phyloP scores from a whole-genome alignment of 2,888 invertebrate species.

The Drosophila quinaria region DNA sequence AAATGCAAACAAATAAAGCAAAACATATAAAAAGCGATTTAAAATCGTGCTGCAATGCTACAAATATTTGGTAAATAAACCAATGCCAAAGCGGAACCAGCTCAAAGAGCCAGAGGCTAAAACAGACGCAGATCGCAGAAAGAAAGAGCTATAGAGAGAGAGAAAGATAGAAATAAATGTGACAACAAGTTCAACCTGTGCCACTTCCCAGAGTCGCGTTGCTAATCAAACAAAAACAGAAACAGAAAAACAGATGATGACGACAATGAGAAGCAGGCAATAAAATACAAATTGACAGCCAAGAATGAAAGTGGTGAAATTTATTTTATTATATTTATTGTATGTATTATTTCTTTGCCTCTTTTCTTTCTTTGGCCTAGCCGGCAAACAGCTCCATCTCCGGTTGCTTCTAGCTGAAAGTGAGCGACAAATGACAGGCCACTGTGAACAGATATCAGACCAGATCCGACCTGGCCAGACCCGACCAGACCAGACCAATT shows the following conservation, averaged over 20 bases:
- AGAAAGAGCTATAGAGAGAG: slow-evolving; percentile 12
- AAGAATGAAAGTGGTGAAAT: slow-evolving; percentile 77
- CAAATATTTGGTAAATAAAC: slow-evolving; percentile 63
- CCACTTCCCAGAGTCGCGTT: slow-evolving; percentile 56
- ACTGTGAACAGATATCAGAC: slow-evolving; percentile 24
- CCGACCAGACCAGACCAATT: slow-evolving; percentile 57
- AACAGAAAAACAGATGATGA: slow-evolving; percentile 45
- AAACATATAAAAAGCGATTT: slow-evolving; percentile 52
- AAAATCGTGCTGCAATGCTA: slow-evolving; percentile 68
- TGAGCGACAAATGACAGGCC: slow-evolving; percentile 67
- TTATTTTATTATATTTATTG: slow-evolving; percentile 61
- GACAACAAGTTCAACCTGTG: slow-evolving; percentile 43
- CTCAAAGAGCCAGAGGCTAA: slow-evolving; percentile 29
- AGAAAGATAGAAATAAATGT: slow-evolving; percentile 14
- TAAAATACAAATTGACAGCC: slow-evolving; percentile 72
- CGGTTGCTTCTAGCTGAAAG: slow-evolving; percentile 52
- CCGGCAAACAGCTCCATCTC: slow-evolving; percentile 27
- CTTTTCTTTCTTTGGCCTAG: slow-evolving; percentile 31
- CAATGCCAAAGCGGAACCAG: slow-evolving; percentile 67
- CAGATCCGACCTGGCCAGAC: slow-evolving; percentile 33
- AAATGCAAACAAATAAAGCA: slow-evolving; percentile 53
- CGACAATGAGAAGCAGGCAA: slow-evolving; percentile 61
- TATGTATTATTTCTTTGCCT: slow-evolving; percentile 35
- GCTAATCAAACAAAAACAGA: slow-evolving; percentile 53
- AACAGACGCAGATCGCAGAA: slow-evolving; percentile 3